Evolutionary conservation across 1,140 invertebrate genomes (phyloP).

Genomic region (Caenorhabditis latens): DNA sequence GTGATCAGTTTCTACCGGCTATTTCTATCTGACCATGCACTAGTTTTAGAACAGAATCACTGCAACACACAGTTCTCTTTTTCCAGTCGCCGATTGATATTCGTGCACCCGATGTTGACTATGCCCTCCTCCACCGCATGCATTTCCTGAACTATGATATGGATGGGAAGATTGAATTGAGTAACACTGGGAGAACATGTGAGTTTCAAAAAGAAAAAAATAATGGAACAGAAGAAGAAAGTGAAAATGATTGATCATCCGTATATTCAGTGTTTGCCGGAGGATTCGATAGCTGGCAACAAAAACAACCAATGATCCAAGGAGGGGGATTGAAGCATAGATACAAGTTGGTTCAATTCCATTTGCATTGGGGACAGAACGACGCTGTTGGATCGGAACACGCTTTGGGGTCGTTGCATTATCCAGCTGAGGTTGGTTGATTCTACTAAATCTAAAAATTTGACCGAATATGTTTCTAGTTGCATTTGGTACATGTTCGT

Average conservation of each 20-base stretch:
- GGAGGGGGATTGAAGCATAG: constrained; percentile 84
- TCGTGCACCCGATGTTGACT: constrained; percentile 73
- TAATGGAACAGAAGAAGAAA: background rate
- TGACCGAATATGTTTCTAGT: constrained; percentile 78
- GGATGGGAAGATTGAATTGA: constrained; percentile 69
- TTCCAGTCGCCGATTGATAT: constrained; percentile 76
- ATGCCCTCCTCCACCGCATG: constrained; percentile 68
- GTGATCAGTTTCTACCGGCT: background rate
- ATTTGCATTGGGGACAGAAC: constrained; percentile 89
- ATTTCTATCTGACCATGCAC: constrained; percentile 8
- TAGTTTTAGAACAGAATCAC: background rate
- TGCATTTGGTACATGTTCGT: constrained; percentile 77
- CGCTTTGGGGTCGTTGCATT: constrained; percentile 83
- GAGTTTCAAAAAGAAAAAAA: constrained; percentile 58
- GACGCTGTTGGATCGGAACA: constrained; percentile 89
- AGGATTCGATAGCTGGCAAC: constrained; percentile 75
- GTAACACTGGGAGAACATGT: constrained; percentile 75
- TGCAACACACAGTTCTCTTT: background rate
- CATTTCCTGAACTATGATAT: constrained; percentile 75
- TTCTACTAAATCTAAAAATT: background rate
- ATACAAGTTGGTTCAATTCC: constrained; percentile 87
- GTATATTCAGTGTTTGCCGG: constrained; percentile 71
- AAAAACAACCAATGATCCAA: constrained; percentile 74
- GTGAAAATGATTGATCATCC: constrained; percentile 45
- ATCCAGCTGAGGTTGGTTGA: constrained; percentile 77